Evolutionary conservation across 2,797 vertebrate genomes (phyloP), one percentile per base, ranked within the genome.

Genomic region (Novumbra hubbsi): DNA sequence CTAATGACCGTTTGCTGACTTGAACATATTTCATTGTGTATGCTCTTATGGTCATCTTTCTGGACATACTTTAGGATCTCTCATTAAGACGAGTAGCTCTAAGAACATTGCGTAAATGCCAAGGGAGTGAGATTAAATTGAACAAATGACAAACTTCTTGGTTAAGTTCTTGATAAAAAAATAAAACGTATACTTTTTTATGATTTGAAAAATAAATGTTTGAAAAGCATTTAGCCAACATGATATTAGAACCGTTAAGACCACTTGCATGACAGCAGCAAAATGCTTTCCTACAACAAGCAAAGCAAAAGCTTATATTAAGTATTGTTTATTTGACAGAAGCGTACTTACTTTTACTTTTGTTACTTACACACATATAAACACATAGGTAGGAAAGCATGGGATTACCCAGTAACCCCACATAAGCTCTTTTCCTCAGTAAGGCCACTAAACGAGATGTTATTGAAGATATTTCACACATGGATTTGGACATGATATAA

Each of bases 81-180:
- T 64, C 24, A 4, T 27, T 28, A 30, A 49, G 55, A 70, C 11
- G 70, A 49, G 19, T 57, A 38, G 70, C 52, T 72, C 57, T 55
- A 64, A 71, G 49, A 41, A 75, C 27, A 38, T 38, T 38, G 34
- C 34, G 34, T 38, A 38, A 38, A 75, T 77, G 76, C 74, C 64
- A 73, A 76, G 67, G 76, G 63, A 80, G 32, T 64, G 75, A 41
- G 77, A 72, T 38, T 83, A 86, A 82, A 90, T 87, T 64, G 78
- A 57, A 52, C 7, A 64, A 73, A 67, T 80, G 73, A 80, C 60
- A 78, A 75, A 81, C 76, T 77, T 41, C 70, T 76, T 77, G 78
- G 76, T 76, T 80, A 81, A 69, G 70, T 55, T 84, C 74, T 71
- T 32, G 79, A 77, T 82, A 70, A 72, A 73, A 75, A 72, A 55